Evolutionary conservation across 2,797 vertebrate species (phyloP).

Genomic region (Gambelia wislizenii): DNA sequence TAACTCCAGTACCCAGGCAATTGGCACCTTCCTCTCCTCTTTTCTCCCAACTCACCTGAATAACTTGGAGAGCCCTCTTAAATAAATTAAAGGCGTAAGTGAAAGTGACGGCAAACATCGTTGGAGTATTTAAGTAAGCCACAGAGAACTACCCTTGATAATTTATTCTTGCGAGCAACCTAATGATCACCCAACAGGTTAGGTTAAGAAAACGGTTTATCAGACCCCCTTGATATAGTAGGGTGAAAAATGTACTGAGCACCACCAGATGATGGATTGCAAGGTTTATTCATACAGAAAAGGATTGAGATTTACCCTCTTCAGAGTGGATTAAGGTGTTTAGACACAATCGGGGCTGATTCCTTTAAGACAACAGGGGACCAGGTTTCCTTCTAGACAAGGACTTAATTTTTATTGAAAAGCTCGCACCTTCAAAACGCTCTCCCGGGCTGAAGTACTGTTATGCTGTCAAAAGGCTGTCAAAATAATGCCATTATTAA

Average conservation of each 20-base stretch:
- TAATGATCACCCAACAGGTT: constrained; percentile 85
- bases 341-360: constrained; percentile 74
- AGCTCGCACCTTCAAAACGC: constrained; percentile 82
- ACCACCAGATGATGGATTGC: constrained; percentile 83
- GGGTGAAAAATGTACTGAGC: constrained; percentile 77
- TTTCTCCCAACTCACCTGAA: constrained; percentile 59
- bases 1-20: constrained; percentile 67
- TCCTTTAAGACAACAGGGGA: constrained; percentile 80
- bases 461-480: constrained; percentile 84
- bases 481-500: constrained; percentile 84
- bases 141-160: constrained; percentile 75
- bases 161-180: constrained; percentile 83
- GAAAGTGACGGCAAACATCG: constrained; percentile 75
- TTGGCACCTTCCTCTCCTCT: constrained; percentile 53
- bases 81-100: constrained; percentile 78
- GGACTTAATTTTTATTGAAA: constrained; percentile 86
- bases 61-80: constrained; percentile 66
- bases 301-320: constrained; percentile 83
- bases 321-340: constrained; percentile 80
- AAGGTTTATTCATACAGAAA: constrained; percentile 83
- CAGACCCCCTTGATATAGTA: constrained; percentile 82
- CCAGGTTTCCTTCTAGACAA: constrained; percentile 77
- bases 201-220: constrained; percentile 84
- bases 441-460: constrained; percentile 78
- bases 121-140: constrained; percentile 77